Base-by-base conservation (phyloP, 2,888 invertebrate species). In the Sarcophaga rosellei region DNA sequence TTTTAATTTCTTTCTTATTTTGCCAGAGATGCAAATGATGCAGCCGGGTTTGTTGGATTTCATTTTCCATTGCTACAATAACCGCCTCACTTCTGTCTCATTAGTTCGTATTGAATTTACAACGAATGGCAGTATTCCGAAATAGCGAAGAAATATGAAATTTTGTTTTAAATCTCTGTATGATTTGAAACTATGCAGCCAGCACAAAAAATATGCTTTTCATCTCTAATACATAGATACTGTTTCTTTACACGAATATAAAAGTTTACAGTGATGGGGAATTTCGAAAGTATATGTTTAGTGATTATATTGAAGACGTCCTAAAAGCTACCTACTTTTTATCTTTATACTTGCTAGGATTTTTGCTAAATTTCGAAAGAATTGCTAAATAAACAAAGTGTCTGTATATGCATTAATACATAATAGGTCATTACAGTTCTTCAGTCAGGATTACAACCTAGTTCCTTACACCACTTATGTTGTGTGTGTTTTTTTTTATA, bases 81-180 rank as follows among this genome's bases (percentile, higher is more conserved):
- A 74, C 73, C 66, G 20, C 57, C 68, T 47, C 66, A 73, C 68
- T 73, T 68, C 68, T 74, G 62, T 61, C 66, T 80, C 68, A 74
- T 80, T 80, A 74, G 80, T 73, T 59, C 25, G 80, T 53, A 77
- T 73, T 74, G 73, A 47, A 17, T 45, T 61, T 11, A 5, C 45
- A 73, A 57, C 23, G 25, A 6, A 73, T 12, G n/a, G 0, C 59
- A 23, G 35, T 35, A 35, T 35, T 35, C 2, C 35, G 35, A 72
- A 20, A 25, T 59, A 21, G n/a, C 1, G 10, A 21, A 11, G 53
- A 76, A 11, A 59, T 4, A 78, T 70, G 70, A 12, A 79, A 20
- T 57, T 62, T 62, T 20, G 10, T 57, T 66, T 65, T 21, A 66
- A 80, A 73, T 80, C 79, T 73, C 73, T 73, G 17, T 53, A 73